Evolutionary conservation across 2,888 invertebrate genomes (phyloP).

Genomic region (Ectobius pallidus): DNA sequence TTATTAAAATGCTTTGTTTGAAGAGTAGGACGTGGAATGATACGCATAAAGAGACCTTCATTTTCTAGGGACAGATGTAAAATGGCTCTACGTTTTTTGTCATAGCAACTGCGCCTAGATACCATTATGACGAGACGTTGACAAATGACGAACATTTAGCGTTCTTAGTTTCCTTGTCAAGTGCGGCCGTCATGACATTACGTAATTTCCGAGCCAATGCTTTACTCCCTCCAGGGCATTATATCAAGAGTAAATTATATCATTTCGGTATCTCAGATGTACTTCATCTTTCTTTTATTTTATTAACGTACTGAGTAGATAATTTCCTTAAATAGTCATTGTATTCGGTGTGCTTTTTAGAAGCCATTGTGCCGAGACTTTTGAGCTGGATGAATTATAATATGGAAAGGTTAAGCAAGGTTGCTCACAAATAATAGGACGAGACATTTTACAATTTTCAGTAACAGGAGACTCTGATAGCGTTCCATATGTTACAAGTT

Average conservation of each 20-base stretch:
- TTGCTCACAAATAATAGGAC: neutral
- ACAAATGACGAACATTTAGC: slow-evolving; percentile 37
- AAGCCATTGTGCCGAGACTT: too few species aligned
- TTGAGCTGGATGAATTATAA: too few species aligned
- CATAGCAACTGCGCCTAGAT: neutral
- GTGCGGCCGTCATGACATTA: neutral
- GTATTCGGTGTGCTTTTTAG: too few species aligned
- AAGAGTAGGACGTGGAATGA: neutral
- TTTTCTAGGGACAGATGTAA: neutral
- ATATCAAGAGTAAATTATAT: neutral
- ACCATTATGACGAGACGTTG: slow-evolving; percentile 34
- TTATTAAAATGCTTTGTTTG: neutral
- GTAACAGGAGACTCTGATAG: neutral
- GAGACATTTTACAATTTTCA: neutral
- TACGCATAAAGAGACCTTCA: too few species aligned
- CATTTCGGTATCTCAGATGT: neutral
- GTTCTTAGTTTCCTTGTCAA: neutral
- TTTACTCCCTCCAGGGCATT: neutral
- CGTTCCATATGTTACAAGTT: neutral
- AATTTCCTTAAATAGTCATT: too few species aligned
- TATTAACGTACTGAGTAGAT: neutral
- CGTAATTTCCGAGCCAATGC: neutral
- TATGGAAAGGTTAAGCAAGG: neutral
- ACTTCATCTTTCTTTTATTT: neutral
- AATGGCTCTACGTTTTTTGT: neutral